Percentiles rank a stretch among this genome's conserved stretches.
Conservation (phyloP, 1,140 invertebrate species). For the Drosophila prosaltans region DNA sequence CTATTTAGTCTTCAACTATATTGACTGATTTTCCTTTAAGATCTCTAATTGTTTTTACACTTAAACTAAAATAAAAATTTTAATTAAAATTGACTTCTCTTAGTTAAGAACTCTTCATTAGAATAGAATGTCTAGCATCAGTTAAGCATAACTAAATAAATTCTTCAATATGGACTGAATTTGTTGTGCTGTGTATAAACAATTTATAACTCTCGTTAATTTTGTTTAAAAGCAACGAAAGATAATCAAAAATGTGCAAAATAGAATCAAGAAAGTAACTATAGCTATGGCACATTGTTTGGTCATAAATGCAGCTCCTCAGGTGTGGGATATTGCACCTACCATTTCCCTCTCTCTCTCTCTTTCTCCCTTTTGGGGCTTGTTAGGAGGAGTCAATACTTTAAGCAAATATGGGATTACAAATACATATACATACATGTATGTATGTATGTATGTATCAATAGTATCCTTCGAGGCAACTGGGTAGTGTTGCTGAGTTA, state of each 20-base stretch:
- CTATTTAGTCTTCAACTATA: no score
- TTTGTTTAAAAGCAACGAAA: constrained; percentile 35
- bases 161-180: background rate
- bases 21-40: no score
- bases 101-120: no score
- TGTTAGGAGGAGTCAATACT: constrained; percentile 22
- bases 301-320: constrained; percentile 18
- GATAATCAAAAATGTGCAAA: constrained; percentile 47
- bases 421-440: constrained; percentile 14
- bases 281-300: constrained; percentile 26
- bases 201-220: constrained; percentile 27
- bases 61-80: no score
- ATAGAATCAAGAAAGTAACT: constrained; percentile 22
- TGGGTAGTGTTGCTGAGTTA: constrained; percentile 24
- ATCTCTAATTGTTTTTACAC: no score
- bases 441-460: background rate
- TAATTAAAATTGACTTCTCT: no score
- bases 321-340: constrained; percentile 1
- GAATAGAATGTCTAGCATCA: no score
- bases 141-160: no score
- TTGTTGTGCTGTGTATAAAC: constrained; percentile 26
- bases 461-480: constrained; percentile 22
- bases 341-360: no score
- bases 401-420: constrained; percentile 18
- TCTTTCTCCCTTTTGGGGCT: background rate